phyloP scores from a whole-genome alignment of 2,797 vertebrate genomes.

The Siniperca scherzeri region DNA sequence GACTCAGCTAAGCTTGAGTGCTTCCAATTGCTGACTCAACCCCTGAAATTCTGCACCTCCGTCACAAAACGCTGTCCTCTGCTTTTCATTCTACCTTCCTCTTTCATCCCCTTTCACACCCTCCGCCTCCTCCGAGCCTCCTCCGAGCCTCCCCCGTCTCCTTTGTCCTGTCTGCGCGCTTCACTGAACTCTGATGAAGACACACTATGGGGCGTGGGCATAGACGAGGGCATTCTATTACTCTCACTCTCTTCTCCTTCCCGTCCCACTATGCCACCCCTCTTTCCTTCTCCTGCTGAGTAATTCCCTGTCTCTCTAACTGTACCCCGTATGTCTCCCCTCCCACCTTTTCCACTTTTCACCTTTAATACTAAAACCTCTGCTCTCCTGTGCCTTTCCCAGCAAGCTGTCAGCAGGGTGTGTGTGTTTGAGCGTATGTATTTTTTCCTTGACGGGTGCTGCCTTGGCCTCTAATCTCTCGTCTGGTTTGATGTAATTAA shows the following conservation, averaged over 20 bases:
- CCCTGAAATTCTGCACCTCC: conserved; percentile 72
- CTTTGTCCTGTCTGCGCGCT: conserved; percentile 72
- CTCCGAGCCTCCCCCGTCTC: conserved; percentile 57
- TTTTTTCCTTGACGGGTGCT: conserved; percentile 71
- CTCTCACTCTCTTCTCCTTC: conserved; percentile 68
- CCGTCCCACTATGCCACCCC: conserved; percentile 39
- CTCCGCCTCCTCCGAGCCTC: conserved; percentile 40
- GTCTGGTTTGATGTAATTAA: conserved; percentile 87
- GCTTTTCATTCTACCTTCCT: conserved; percentile 70
- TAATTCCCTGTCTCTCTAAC: conserved; percentile 67
- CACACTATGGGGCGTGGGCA: conserved; percentile 75
- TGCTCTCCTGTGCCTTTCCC: conserved; percentile 52
- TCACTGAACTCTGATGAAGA: conserved; percentile 83
- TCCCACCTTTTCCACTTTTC: conserved; percentile 70
- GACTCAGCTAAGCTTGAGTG: conserved; percentile 76
- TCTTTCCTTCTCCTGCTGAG: conserved; percentile 57
- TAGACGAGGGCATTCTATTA: conserved; percentile 79
- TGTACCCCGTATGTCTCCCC: conserved; percentile 60
- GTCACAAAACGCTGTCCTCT: conserved; percentile 71
- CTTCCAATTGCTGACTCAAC: conserved; percentile 78
- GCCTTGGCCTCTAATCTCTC: conserved; percentile 83
- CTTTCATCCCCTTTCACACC: conserved; percentile 59
- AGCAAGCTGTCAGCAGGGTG: conserved; percentile 56
- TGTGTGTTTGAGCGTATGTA: conserved; percentile 45
- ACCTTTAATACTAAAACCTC: conserved; percentile 72